Percentiles rank a stretch among this genome's conserved stretches.
These are phyloP conservation scores for Platichthys flesus DNA, from an alignment of 2,113 vertebrate species.

Conservation along the genomic window DNA sequence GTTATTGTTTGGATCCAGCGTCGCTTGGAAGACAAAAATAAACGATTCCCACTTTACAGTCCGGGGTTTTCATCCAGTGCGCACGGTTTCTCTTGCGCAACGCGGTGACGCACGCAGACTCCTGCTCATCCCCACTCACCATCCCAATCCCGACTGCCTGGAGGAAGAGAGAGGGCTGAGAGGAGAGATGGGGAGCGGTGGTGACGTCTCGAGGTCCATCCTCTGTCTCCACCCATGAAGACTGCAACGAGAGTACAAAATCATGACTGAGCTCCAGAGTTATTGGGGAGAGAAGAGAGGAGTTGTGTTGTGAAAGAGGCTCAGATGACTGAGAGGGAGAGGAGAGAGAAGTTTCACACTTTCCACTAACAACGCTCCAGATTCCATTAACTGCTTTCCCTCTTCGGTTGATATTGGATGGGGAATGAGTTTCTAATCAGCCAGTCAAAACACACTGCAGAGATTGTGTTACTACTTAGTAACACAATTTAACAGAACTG, in stretches of 20 bases:
- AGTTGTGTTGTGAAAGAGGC: conserved; percentile 18
- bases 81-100: background rate
- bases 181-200: conserved; percentile 44
- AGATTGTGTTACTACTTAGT: conserved; percentile 33
- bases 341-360: conserved; percentile 42
- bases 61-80: conserved; percentile 7
- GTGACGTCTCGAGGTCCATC: conserved; percentile 67
- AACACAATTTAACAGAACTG: background rate
- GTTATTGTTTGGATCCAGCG: conserved; percentile 6
- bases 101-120: background rate
- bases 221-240: conserved; percentile 64
- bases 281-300: conserved; percentile 16
- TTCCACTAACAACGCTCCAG: conserved; percentile 41
- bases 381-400: background rate
- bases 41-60: background rate
- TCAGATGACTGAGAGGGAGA: conserved; percentile 1
- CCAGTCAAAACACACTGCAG: conserved; percentile 35
- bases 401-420: conserved; percentile 46
- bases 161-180: conserved; percentile 27
- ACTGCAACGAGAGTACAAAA: conserved; percentile 10
- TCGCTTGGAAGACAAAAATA: background rate
- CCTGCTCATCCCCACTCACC: conserved; percentile 19
- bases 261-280: background rate
- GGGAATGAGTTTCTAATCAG: conserved; percentile 60
- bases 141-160: conserved; percentile 38